phyloP scores from a whole-genome alignment of 2,113 vertebrate species.

The Procavia capensis region DNA sequence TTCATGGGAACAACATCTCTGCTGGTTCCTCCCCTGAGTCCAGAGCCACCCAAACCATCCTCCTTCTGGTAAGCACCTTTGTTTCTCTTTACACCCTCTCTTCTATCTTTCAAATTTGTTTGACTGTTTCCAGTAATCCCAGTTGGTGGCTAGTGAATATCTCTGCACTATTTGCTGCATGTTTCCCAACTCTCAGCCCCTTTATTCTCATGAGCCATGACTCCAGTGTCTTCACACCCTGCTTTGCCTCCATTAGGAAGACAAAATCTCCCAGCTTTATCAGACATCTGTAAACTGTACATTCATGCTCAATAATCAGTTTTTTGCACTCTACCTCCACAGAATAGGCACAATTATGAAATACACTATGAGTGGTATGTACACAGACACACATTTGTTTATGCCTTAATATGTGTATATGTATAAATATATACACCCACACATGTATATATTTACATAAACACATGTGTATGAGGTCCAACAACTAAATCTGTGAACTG shows the following conservation, averaged over 20 bases:
- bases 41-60: neutral
- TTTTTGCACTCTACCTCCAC: too few species aligned
- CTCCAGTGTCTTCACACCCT: neutral
- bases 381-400: too few species aligned
- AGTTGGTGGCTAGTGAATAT: neutral
- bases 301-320: too few species aligned
- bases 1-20: neutral
- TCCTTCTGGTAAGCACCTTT: neutral
- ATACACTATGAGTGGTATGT: too few species aligned
- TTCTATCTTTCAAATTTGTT: accelerated
- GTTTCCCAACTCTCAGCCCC: neutral
- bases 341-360: too few species aligned
- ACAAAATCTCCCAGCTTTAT: too few species aligned
- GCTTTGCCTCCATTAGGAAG: neutral
- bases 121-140: neutral
- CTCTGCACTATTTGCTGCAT: neutral
- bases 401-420: too few species aligned
- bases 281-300: too few species aligned
- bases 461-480: too few species aligned
- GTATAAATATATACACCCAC: too few species aligned
- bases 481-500: too few species aligned
- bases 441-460: too few species aligned
- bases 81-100: neutral
- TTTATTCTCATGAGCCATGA: neutral
- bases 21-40: neutral